phyloP scores from a whole-genome alignment of 2,888 invertebrate genomes.

The Cyclophora albipunctata region DNA sequence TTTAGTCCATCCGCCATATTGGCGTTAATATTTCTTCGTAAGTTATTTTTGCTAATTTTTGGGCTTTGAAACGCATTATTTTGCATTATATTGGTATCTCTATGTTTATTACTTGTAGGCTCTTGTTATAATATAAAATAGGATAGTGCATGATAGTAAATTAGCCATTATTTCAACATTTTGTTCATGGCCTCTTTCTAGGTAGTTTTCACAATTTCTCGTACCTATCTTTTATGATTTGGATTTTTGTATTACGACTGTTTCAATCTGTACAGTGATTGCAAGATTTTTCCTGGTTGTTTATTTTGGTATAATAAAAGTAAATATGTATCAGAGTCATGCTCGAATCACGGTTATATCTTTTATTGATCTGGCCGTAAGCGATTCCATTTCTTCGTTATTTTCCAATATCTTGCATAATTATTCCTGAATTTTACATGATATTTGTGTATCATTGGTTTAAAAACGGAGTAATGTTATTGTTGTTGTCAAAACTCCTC shows the following conservation, averaged over 20 bases:
- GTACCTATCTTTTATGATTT: constrained; percentile 27
- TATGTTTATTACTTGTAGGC: constrained; percentile 64
- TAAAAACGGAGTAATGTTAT: too few species aligned
- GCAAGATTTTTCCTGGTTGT: not conserved
- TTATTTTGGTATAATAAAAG: too few species aligned
- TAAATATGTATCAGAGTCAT: too few species aligned
- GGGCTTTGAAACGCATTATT: constrained; percentile 51
- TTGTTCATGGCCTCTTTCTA: constrained; percentile 62
- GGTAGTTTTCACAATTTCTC: constrained; percentile 51
- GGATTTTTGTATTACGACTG: constrained; percentile 16
- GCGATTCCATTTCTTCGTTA: too few species aligned
- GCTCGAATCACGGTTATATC: too few species aligned
- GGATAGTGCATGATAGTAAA: constrained; percentile 48
- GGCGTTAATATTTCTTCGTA: constrained; percentile 77
- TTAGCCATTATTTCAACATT: constrained; percentile 43
- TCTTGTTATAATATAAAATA: constrained; percentile 46
- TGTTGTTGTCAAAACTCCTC: too few species aligned
- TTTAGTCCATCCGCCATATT: constrained; percentile 82
- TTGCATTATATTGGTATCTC: constrained; percentile 54
- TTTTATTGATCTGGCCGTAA: too few species aligned
- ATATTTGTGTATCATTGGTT: too few species aligned
- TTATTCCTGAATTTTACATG: too few species aligned
- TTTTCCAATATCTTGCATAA: too few species aligned
- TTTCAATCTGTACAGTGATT: constrained; percentile 4
- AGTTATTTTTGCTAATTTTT: constrained; percentile 70